Base-by-base conservation (phyloP, 2,888 invertebrate species). In the Drosophila paramelanica region DNA sequence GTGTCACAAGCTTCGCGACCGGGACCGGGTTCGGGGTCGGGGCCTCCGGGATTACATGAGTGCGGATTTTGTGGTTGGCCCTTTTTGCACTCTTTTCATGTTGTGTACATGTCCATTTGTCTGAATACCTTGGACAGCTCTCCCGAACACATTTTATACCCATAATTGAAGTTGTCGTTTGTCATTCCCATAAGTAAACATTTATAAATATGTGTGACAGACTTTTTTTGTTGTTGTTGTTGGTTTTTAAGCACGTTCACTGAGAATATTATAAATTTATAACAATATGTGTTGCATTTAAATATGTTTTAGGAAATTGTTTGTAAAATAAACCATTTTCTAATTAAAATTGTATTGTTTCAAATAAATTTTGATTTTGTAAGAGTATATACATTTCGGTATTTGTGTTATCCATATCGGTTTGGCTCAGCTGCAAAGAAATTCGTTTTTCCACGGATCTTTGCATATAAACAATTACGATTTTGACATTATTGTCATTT, bases 151-250 rank as follows among this genome's bases (percentile, higher is more conserved):
- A 36, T 58, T 33, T 61, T 49, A 42, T 20, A 7, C 39, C 39
- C 70, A 72, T 89, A 81, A 89, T 90, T 88, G 80, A 86, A 74
- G 76, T 81, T 87, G 90, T 79, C 88, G 70, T 82, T 83, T 81
- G 77, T 79, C 83, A 87, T 11, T 36, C 11, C 13, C 4, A 36
- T 1, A 31, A 31, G 31, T 10, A 31, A 3, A 5, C 31, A 36
- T 10, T 4, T 36, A 60, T 61, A 65, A 56, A 43, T 23, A 39
- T 58, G 55, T 13, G 7, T 13, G 13, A 13, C 36, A 11, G 13
- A 23, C 17, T 38, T 38, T 47, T 13, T 5, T 5, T 17, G 17
- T 41, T 52, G 8, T 6, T 17, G 17, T 17, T 17, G 17, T 17
- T 17, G 17, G 17, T 17, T 17, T 17, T 17, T 17, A 17, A 17